phyloP scores from a whole-genome alignment of 2,797 vertebrate genomes.

The Tapera naevia region DNA sequence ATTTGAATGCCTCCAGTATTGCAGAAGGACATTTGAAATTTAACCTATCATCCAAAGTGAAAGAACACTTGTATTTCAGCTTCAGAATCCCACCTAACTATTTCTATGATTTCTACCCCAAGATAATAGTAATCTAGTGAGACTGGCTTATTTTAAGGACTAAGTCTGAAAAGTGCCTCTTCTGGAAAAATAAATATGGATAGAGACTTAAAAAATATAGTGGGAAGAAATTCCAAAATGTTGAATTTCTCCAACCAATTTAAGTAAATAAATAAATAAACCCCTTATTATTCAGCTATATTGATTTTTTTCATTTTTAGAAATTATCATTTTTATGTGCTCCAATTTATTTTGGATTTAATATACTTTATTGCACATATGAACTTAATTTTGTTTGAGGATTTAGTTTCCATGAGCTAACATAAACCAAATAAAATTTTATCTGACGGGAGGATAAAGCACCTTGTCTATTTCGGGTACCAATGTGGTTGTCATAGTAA shows the following conservation, averaged over 20 bases:
- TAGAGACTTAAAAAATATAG: background rate
- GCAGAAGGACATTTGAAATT: background rate
- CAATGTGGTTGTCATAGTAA: background rate
- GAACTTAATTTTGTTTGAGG: background rate
- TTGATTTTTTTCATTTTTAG: background rate
- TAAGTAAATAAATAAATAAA: background rate
- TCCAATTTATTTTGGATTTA: background rate
- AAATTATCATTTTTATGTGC: background rate
- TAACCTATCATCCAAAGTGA: background rate
- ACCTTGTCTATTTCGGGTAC: background rate
- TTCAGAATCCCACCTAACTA: background rate
- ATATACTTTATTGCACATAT: background rate
- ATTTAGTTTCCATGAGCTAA: background rate
- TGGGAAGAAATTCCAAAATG: background rate
- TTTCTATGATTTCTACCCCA: background rate
- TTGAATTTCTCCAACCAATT: too few relatives aligned
- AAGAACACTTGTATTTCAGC: background rate
- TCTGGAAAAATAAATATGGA: background rate
- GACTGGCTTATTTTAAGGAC: background rate
- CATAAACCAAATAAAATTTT: background rate
- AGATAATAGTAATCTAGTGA: fast-evolving
- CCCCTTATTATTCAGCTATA: background rate
- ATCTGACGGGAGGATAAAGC: background rate
- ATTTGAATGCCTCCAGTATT: background rate
- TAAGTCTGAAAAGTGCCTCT: background rate